Base-by-base conservation (phyloP, 2,113 vertebrate species). In the Lagopus muta region DNA sequence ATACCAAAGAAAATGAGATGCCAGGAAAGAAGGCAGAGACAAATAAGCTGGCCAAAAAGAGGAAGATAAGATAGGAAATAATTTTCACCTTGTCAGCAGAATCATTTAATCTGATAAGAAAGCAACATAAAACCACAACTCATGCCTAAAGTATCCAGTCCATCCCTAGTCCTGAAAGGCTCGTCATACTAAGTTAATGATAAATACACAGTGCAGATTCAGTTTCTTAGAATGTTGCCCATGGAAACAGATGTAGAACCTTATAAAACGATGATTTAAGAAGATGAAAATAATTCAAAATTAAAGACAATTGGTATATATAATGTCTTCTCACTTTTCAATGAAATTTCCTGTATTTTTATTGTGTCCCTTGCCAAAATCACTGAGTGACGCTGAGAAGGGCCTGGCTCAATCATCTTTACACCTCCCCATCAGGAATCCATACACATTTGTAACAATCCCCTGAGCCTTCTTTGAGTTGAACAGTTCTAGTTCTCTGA, bases 1-100 rank as follows among this genome's bases (percentile, higher is more conserved):
- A 93, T 90, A 87, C 89, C 80, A 94, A 94, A 92, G 62, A n/a
- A 83, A 84, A 79, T 67, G 78, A 91, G 74, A 79, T 89, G 45
- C 52, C 83, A 75, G 61, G 43, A 90, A 95, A 85, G 66, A 92
- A 90, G 32, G 82, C 58, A 58, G 52, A 82, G n/a, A 75, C 52
- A 90, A 92, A 86, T 78, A 78, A 71, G 69, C 72, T 88, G 45
- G 11, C 45, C 3, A 25, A 78, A 70, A 86, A 65, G 32, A 57
- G 12, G 5, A 62, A 90, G 83, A 72, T 47, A 38, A 30, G 66
- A 21, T 81, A 78, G 75, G 81, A 89, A 85, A 65, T n/a, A 11
- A 3, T 52, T 25, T 28, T 30, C 18, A 6, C 13, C 42, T 64
- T 90, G 77, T 88, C 89, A 92, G 75, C 66, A 69, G 50, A 90